phyloP scores from a whole-genome alignment of 2,113 vertebrate species.

The Aepyceros melampus region DNA sequence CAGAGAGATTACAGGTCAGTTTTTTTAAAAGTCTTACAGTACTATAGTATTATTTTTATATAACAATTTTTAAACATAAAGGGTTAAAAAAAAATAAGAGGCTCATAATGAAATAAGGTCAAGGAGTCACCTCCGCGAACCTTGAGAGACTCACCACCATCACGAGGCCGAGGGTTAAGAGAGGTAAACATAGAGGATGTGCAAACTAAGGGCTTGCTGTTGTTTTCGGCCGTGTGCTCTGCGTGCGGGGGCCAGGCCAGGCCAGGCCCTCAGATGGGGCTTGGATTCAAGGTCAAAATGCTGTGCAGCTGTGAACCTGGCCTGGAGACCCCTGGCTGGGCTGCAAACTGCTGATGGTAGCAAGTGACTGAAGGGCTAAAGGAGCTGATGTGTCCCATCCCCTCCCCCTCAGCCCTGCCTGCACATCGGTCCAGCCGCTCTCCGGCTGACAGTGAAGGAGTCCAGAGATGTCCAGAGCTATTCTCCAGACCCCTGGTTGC shows the following conservation, averaged over 20 bases:
- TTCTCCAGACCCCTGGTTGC: neutral
- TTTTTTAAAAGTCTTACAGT: neutral
- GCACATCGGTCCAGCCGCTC: neutral
- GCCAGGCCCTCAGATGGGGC: neutral
- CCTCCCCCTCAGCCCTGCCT: neutral
- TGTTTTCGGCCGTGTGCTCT: accelerated
- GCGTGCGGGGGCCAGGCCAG: accelerated
- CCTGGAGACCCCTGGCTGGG: neutral
- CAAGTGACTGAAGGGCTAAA: neutral
- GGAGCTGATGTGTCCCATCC: accelerated
- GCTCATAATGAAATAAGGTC: neutral
- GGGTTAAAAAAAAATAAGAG: neutral
- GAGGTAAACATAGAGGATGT: accelerated
- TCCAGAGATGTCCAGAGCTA: neutral
- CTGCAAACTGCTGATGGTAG: too few species aligned
- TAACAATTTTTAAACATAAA: neutral
- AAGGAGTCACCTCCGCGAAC: neutral
- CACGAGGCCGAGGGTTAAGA: too few species aligned
- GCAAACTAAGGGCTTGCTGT: accelerated
- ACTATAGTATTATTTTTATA: neutral
- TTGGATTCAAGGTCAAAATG: neutral
- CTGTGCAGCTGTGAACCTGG: neutral
- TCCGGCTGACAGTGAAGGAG: neutral
- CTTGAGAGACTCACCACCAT: neutral
- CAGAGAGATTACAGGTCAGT: neutral